phyloP scores from a whole-genome alignment of 2,797 vertebrate species.

The Falco columbarius region DNA sequence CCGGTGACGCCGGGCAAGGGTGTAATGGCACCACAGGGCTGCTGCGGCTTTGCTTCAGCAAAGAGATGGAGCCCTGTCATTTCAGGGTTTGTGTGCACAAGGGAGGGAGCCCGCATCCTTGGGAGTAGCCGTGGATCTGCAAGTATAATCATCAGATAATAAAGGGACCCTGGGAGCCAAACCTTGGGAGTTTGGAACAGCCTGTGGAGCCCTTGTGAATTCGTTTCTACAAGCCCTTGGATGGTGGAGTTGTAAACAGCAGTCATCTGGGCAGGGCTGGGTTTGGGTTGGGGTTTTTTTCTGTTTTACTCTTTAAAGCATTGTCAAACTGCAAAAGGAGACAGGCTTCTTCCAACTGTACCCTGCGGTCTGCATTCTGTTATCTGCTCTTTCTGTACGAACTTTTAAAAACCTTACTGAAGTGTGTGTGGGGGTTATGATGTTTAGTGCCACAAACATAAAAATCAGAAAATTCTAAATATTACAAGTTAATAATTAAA shows the following conservation, averaged over 20 bases:
- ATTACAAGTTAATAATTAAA: neutral
- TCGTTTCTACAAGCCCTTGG: neutral
- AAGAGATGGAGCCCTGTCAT: neutral
- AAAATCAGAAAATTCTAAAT: neutral
- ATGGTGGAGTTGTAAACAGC: neutral
- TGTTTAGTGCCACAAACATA: neutral
- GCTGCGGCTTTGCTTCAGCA: neutral
- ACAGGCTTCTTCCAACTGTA: neutral
- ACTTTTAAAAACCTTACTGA: neutral
- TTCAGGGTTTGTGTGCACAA: neutral
- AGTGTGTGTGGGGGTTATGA: neutral
- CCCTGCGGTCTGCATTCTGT: neutral
- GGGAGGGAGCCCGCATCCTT: neutral
- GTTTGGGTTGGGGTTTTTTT: neutral
- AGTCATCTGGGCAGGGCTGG: neutral
- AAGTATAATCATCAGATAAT: neutral
- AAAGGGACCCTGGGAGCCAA: neutral
- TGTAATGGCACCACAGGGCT: neutral
- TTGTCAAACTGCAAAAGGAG: neutral
- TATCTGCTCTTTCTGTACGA: neutral
- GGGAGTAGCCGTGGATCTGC: neutral
- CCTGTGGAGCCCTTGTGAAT: neutral
- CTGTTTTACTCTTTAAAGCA: neutral
- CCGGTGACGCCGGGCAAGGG: neutral
- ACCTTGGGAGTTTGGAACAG: neutral